Percentiles rank a stretch among this genome's conserved stretches.
phyloP scores from a whole-genome alignment of 2,888 invertebrate species.

The Cryptocheilus praepositus region DNA sequence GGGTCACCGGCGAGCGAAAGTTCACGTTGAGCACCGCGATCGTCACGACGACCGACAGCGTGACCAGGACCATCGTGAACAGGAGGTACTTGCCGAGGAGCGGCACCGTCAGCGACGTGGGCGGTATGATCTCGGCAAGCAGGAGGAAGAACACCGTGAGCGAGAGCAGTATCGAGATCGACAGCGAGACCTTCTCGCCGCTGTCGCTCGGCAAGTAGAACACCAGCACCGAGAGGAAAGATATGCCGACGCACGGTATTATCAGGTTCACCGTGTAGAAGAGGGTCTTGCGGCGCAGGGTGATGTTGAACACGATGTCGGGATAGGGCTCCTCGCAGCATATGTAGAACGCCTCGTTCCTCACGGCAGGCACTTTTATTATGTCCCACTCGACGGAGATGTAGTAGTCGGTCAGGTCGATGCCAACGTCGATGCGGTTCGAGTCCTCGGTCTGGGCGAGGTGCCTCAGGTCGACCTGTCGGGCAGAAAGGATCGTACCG shows the following conservation, averaged over 20 bases:
- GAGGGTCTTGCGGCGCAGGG: slow-evolving; percentile 93
- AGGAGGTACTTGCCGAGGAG: slow-evolving; percentile 93
- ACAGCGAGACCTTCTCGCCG: slow-evolving; percentile 97
- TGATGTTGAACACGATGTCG: slow-evolving; percentile 98
- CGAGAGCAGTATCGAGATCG: slow-evolving; percentile 94
- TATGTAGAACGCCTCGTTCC: slow-evolving; percentile 95
- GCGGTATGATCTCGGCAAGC: slow-evolving; percentile 95
- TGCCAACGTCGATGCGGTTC: slow-evolving; percentile 91
- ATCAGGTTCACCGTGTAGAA: slow-evolving; percentile 99
- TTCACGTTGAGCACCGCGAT: slow-evolving; percentile 96
- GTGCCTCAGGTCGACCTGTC: slow-evolving; percentile 93
- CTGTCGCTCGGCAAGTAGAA: slow-evolving; percentile 98
- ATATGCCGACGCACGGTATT: slow-evolving; percentile 97
- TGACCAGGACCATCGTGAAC: slow-evolving; percentile 96
- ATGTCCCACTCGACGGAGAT: slow-evolving; percentile 99
- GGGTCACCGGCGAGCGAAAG: slow-evolving; percentile 93
- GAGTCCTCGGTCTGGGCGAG: slow-evolving; percentile 91
- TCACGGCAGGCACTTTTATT: slow-evolving; percentile 91
- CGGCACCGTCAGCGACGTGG: slow-evolving; percentile 94
- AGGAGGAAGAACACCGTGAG: slow-evolving; percentile 95
- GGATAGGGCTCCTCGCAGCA: slow-evolving; percentile 98
- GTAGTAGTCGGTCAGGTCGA: slow-evolving; percentile 95
- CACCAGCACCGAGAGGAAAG: slow-evolving; percentile 96
- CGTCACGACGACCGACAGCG: slow-evolving; percentile 93
- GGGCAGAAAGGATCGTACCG: background rate